Evolutionary conservation across 2,888 invertebrate species (phyloP).

Genomic region (Chymomyza procnemis): DNA sequence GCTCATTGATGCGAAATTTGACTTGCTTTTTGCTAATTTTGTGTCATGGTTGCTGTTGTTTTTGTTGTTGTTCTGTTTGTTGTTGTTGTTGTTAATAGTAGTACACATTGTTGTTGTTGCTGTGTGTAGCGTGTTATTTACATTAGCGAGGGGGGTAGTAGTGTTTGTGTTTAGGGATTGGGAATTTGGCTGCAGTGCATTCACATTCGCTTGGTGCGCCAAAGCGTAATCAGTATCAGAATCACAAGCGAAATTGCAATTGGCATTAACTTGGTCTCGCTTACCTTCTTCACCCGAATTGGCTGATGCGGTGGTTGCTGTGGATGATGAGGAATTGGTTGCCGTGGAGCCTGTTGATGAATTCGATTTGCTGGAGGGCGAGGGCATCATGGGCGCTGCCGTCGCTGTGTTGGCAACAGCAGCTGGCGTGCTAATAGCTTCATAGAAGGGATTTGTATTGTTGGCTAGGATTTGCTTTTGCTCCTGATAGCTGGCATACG

Average conservation of each 20-base stretch:
- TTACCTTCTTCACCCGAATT: constrained; percentile 75
- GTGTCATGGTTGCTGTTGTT: constrained; percentile 16
- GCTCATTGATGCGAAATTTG: constrained; percentile 64
- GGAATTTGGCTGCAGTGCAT: constrained; percentile 6
- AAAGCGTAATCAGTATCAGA: constrained; percentile 18
- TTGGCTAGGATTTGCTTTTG: constrained; percentile 70
- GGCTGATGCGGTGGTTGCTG: constrained; percentile 58
- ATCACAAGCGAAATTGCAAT: constrained; percentile 29
- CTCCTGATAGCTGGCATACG: constrained; percentile 52
- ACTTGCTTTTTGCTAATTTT: constrained; percentile 47
- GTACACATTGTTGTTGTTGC: constrained; percentile 31
- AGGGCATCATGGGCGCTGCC: constrained; percentile 64
- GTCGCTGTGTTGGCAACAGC: constrained; percentile 17
- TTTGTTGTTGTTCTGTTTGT: constrained; percentile 22
- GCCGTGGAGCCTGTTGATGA: constrained; percentile 74
- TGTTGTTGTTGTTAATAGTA: constrained; percentile 41
- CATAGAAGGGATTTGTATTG: constrained; percentile 74
- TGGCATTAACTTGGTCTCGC: constrained; percentile 37
- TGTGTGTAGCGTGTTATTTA: constrained; percentile 60
- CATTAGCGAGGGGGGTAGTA: constrained; percentile 44
- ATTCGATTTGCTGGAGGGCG: constrained; percentile 75
- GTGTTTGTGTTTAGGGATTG: constrained; percentile 2
- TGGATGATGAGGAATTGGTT: constrained; percentile 64
- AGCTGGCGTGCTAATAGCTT: constrained; percentile 40
- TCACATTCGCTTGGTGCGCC: constrained; percentile 7